phyloP scores from a whole-genome alignment of 2,888 invertebrate species.

The Belgica antarctica region DNA sequence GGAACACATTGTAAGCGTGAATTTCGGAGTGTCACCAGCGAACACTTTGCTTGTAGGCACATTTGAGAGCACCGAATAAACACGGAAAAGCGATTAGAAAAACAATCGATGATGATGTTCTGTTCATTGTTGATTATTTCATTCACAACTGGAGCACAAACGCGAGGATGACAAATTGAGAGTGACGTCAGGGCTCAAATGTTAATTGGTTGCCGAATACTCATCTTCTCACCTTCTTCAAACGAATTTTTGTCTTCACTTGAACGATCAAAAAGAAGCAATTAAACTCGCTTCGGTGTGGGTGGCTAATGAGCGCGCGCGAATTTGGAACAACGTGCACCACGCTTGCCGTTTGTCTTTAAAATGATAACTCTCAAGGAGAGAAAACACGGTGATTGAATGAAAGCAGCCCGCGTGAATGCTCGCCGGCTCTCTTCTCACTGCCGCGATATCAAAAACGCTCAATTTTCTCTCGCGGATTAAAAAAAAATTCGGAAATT shows the following conservation, averaged over 20 bases:
- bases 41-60: background rate
- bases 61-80: background rate
- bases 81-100: background rate
- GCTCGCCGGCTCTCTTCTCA: background rate
- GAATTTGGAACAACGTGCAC: slow-evolving; percentile 6
- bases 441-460: background rate
- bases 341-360: background rate
- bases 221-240: background rate
- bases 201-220: background rate
- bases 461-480: background rate
- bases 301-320: slow-evolving; percentile 10
- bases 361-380: slow-evolving; percentile 10
- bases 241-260: slow-evolving; percentile 4
- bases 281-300: background rate
- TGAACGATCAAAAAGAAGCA: background rate
- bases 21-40: background rate
- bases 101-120: background rate
- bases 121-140: background rate
- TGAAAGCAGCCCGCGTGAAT: background rate
- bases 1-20: background rate
- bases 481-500: too few relatives aligned
- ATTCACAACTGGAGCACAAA: too few relatives aligned
- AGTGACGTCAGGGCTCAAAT: background rate
- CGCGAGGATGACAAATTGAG: too few relatives aligned
- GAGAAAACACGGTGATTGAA: background rate